These are phyloP conservation scores for Euzetes globulus DNA, from an alignment of 2,888 invertebrate genomes.

Conservation along the genomic window DNA sequence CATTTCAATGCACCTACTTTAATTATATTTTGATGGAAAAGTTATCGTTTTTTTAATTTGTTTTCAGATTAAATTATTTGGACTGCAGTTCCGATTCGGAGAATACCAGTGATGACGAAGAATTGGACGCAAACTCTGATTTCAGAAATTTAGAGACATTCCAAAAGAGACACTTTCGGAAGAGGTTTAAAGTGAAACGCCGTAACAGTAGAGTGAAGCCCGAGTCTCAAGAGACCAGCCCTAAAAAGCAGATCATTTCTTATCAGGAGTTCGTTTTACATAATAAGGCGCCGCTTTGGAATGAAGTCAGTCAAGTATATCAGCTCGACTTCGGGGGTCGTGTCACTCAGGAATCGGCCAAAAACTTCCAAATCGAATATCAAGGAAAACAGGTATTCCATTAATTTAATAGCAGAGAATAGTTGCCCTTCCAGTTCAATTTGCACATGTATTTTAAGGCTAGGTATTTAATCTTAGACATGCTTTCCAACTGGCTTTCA, in stretches of 20 bases:
- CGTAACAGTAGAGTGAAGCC: slow-evolving; percentile 34
- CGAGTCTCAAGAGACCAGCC: not conserved
- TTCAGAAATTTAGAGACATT: slow-evolving; percentile 80
- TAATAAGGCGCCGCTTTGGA: slow-evolving; percentile 97
- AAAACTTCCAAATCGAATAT: slow-evolving; percentile 98
- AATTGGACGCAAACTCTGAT: slow-evolving; percentile 49
- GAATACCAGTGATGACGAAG: slow-evolving; percentile 44
- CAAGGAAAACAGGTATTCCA: slow-evolving; percentile 77
- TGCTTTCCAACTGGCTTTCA: too few relatives aligned
- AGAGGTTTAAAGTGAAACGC: slow-evolving; percentile 60
- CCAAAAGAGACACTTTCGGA: slow-evolving; percentile 74
- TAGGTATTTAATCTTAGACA: too few relatives aligned
- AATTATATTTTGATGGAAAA: not conserved
- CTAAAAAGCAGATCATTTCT: not conserved
- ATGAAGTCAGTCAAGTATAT: slow-evolving; percentile 97
- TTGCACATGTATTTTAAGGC: too few relatives aligned
- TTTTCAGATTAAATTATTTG: slow-evolving; percentile 36
- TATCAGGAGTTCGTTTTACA: slow-evolving; percentile 73
- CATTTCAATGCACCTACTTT: too few relatives aligned
- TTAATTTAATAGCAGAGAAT: not conserved
- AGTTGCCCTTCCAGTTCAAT: too few relatives aligned
- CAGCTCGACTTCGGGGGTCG: slow-evolving; percentile 97
- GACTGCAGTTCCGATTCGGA: slow-evolving; percentile 47
- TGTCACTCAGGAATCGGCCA: slow-evolving; percentile 97
- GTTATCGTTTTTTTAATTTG: not conserved